Evolutionary conservation across 1,140 invertebrate genomes (phyloP), one percentile per base, ranked within the genome.

Genomic region (Lordiphosa stackelbergi): DNA sequence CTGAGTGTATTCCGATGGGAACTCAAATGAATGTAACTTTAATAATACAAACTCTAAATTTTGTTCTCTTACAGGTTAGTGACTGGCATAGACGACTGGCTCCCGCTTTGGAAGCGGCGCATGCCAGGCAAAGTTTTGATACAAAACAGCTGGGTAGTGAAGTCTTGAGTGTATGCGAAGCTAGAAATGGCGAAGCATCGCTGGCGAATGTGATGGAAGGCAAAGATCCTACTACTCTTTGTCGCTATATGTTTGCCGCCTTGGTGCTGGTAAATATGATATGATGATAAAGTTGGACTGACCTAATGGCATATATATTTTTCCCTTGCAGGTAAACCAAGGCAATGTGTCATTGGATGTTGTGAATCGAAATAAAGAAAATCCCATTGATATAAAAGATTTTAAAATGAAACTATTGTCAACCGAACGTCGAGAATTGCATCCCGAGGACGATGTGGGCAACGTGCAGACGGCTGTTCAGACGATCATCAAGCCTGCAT

Each of bases 51-150:
- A 10, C 10, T 7, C 28, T 31, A 7, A 31, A 38, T 61, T 38
- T 7, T 3, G n/a, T 64, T 54, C 0, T 24, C 5, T 5, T 24
- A 24, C 22, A 87, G 85, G 71, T 86, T 2, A 43, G 64, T 22
- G 64, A 75, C 36, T 87, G 85, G 85, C 85, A 87, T 54, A 55
- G 58, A 9, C 52, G 74, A 12, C 40, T 87, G 19, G 74, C 59
- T 19, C 85, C 85, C 38, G 61, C 64, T 6, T 48, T 87, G 34
- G 74, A 75, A 19, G 59, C 64, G n/a, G 69, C 85, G 2, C 79
- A 75, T 40, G 79, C 64, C 2, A 68, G 85, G 6, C 85, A 87
- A 49, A 84, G 83, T 46, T 87, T 87, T 24, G 81, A 81, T 19
- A 73, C 87, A 11, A 66, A 71, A 34, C 53, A 66, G 9, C 38